phyloP scores from a whole-genome alignment of 2,113 vertebrate species.

The Colistium nudipinnis region DNA sequence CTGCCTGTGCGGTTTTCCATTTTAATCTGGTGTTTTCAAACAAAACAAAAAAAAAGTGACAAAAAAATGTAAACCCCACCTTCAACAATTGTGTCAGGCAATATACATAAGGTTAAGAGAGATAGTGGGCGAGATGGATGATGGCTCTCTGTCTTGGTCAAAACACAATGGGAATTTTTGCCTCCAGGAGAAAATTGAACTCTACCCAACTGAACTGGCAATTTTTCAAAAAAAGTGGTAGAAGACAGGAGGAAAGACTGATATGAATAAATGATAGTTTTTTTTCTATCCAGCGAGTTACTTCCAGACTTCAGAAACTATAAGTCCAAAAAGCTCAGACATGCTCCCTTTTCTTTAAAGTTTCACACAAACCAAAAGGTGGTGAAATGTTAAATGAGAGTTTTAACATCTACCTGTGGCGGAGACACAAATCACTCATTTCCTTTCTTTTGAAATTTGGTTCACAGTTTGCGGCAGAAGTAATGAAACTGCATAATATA shows the following conservation, averaged over 20 bases:
- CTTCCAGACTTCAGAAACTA: background rate
- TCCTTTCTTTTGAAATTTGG: background rate
- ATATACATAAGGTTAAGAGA: constrained; percentile 6
- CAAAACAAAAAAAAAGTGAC: no score
- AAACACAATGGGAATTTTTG: constrained; percentile 29
- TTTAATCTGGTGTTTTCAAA: no score
- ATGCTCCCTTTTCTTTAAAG: background rate
- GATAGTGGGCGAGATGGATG: constrained; percentile 28
- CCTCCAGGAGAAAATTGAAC: background rate
- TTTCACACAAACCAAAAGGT: background rate
- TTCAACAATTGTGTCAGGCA: constrained; percentile 17
- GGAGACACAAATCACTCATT: background rate
- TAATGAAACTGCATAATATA: background rate
- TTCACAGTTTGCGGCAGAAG: background rate
- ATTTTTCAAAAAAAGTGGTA: constrained; percentile 14
- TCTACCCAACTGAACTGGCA: background rate
- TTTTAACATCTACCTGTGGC: background rate
- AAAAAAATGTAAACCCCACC: constrained; percentile 19
- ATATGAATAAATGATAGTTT: background rate
- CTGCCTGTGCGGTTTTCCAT: no score
- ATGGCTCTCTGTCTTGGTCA: background rate
- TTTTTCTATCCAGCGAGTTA: background rate
- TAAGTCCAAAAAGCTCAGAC: background rate
- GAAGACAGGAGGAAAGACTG: background rate
- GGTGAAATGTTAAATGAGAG: background rate